Evolutionary conservation across 2,797 vertebrate species (phyloP), one percentile per base, ranked within the genome.

Genomic region (Myioborus melanocephalus): DNA sequence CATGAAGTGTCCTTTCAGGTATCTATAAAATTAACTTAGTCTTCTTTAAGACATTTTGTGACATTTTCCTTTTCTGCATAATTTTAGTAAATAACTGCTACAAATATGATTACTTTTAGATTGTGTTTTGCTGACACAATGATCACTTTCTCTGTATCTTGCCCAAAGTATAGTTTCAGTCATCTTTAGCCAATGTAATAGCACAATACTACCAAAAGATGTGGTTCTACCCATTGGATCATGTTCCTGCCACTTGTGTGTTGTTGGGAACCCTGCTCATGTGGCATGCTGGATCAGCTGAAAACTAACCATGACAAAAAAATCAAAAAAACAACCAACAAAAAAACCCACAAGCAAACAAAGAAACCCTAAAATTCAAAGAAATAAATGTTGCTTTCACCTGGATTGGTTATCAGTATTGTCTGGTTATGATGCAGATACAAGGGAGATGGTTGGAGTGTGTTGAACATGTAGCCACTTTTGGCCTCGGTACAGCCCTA

Each of bases 141-240:
- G 28, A 53, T 90, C 37, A 20, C 59, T 92, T 55, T 43, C 28
- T 96, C 79, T 94, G 12, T 80, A 23, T 80, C 84, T 91, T 86
- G 72, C 46, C 82, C 65, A 22, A 71, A 79, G 22, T 71, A 73
- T 47, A 61, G 95, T 96, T 95, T 96, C 96, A 94, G 94, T 95
- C 95, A 96, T 96, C 96, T 96, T 96, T 73, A 94, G 96, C 91
- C 26, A 37, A 14, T 34, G 10, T 82, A 72, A 61, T 26, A 76
- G 35, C 44, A 82, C 68, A 46, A 15, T 84, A 44, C 56, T 89
- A 52, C 83, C 47, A 82, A 63, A 93, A 87, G 26, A 57, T 69
- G 43, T 49, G 50, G 17, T 88, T 47, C 43, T 75, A 14, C 8
- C 14, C 20, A 9, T 18, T 37, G 49, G 56, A 64, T 44, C 24